These are phyloP conservation scores for Halisarca cf. caerulea DNA, from an alignment of 37 sponge, comb jelly and placozoan species.

Conservation along the genomic window DNA sequence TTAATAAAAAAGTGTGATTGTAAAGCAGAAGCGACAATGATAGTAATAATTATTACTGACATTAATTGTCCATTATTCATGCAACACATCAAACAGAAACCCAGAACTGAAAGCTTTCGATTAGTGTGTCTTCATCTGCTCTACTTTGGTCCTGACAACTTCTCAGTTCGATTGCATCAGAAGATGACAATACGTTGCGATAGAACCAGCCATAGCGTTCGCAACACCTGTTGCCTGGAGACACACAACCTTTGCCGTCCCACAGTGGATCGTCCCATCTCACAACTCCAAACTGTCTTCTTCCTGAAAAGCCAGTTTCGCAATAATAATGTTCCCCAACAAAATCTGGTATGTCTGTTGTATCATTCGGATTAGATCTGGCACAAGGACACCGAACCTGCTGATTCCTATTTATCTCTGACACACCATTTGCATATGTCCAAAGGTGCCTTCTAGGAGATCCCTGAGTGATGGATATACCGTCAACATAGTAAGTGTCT, in stretches of 20 bases:
- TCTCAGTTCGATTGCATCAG: not conserved
- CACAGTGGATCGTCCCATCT: not conserved
- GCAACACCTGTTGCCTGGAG: not conserved
- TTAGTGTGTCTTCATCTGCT: too few relatives aligned
- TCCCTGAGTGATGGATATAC: not conserved
- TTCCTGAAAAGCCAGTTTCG: not conserved
- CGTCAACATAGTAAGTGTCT: not conserved
- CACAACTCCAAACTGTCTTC: too few relatives aligned
- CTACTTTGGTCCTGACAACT: too few relatives aligned
- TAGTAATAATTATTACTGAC: too few relatives aligned
- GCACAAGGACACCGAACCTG: not conserved
- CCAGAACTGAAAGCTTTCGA: too few relatives aligned
- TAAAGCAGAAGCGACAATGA: too few relatives aligned
- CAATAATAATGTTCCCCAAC: not conserved
- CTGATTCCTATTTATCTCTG: too few relatives aligned
- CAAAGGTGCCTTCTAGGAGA: not conserved
- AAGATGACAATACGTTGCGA: not conserved
- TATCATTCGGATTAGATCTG: not conserved
- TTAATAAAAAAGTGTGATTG: too few relatives aligned
- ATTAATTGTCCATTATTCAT: too few relatives aligned
- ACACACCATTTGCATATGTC: not conserved
- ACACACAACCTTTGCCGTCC: not conserved
- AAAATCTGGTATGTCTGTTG: not conserved
- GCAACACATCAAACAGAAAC: too few relatives aligned
- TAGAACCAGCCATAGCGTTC: not conserved